Base-by-base conservation (phyloP, 2,113 vertebrate species). In the Oxyura jamaicensis region DNA sequence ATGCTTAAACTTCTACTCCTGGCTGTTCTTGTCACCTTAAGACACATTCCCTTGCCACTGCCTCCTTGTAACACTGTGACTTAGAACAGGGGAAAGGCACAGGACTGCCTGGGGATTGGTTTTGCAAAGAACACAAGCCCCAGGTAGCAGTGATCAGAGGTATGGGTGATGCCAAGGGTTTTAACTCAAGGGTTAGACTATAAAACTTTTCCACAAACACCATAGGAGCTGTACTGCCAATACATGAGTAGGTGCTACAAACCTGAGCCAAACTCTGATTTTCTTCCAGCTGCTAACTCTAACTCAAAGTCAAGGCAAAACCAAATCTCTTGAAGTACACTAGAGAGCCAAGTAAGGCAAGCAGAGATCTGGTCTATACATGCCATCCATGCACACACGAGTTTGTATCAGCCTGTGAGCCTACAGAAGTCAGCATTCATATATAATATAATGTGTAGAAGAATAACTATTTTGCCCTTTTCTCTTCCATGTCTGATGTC, bases 61-160 rank as follows among this genome's bases (percentile, higher is more conserved):
- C 59, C 16, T 52, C 52, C 77, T 1, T 1, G 0, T 35, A 25
- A 3, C 29, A 25, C 41, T 12, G 18, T 0, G 1, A 23, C 2
- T 2, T 2, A n/a, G 55, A 77, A 50, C 48, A 23, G 22, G 52
- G 63, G 11, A 80, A 19, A 2, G 13, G 58, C 52, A 12, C 1
- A 6, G 65, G 17, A 33, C 36, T 50, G n/a, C 13, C 77, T n/a
- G 42, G 52, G 42, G 39, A 16, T 55, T 42, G 56, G 15, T 29
- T 66, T 44, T 22, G 10, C 4, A 10, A 31, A 75, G 67, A 12
- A 16, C 2, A 25, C 25, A 55, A 26, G 22, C 28, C 74, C 59
- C 53, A 15, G 13, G 48, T 17, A 53, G 63, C 23, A 22, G 39
- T 1, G 0, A 28, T 15, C 0, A 4, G 48, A 48, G 33, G 80